Base-by-base conservation (phyloP, 2,888 invertebrate species). In the Halictus ligatus region DNA sequence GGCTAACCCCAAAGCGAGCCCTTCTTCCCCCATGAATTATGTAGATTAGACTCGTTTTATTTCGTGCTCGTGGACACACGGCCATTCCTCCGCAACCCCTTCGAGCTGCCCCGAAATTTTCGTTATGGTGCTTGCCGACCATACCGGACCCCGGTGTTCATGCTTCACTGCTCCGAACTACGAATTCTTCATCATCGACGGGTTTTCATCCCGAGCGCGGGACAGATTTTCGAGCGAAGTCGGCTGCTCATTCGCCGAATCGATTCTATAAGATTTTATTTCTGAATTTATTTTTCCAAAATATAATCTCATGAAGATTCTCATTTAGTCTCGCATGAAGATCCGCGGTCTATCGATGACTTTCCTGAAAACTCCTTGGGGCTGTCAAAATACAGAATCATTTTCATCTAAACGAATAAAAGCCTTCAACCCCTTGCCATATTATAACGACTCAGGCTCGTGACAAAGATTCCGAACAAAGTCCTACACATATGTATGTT, bases 21-120 rank as follows among this genome's bases (percentile, higher is more conserved):
- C 87, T 84, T 86, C 85, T 81, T 82, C 85, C 84, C 88, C 91
- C 90, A 92, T 93, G 92, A 93, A 93, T 93, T 93, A 93, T 92
- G 91, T 89, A 91, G 88, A 84, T 85, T 82, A 82, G 85, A 87
- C 88, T 88, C 80, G 88, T 81, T 90, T 90, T 90, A 90, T 90
- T 88, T 88, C 82, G 77, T 86, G 76, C 82, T 80, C 80, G 74
- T 72, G 80, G 87, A 83, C 69, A 81, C 81, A 43, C 81, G 78
- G 78, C 89, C 84, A 84, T 85, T 85, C 81, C 86, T 82, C 82
- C 79, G 84, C 84, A 83, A 86, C 89, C 88, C 87, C 76, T 84
- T 86, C 78, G 75, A 79, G 78, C 73, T 75, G 80, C 76, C 73
- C 80, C 81, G 54, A 83, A 90, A 90, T 91, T 90, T 89, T 85